Base-by-base conservation (phyloP, 2,113 vertebrate genomes). In the Pangasianodon gigas region DNA sequence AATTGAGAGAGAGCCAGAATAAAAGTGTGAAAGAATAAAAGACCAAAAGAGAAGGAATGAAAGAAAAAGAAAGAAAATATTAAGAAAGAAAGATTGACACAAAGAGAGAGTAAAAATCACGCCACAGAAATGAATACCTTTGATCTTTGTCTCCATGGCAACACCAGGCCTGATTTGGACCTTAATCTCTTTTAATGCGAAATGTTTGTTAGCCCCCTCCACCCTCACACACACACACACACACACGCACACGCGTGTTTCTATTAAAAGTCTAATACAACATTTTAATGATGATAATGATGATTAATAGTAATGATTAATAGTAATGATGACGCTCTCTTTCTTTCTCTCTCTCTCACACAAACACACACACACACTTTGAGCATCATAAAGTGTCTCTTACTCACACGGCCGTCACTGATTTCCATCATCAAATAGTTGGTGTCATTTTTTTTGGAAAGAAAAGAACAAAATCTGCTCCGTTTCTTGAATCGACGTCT, bases 101-200 rank as follows among this genome's bases (percentile, higher is more conserved):
- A 14, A 10, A 60, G 6, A 84, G 32, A 82, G 19, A 65, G 92
- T 90, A 82, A 71, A 89, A 92, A 92, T 93, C 86, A 56, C 87
- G 92, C 86, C 89, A 93, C 79, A 91, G 86, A 94, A 92, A 94
- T 93, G 56, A 93, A 91, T 88, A 92, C 46, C 85, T 52, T 86
- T 81, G 88, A 71, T 90, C 90, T 58, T 37, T 86, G 87, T 91
- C 89, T 91, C 92, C 86, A 91, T 87, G 87, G 90, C 83, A 91
- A 91, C 90, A 41, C 79, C 51, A 56, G 58, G 80, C 62, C 26
- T 90, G 81, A 91, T 85, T 77, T 81, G 84, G 86, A 86, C 92
- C 92, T 92, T 94, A 93, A 94, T 94, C 92, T 92, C 74, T 58
- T 84, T 90, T 94, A 93, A 94, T 91, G 91, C 94, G 93, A 94